Base-by-base conservation (phyloP, 2,797 vertebrate species). In the Arctocebus calabarensis region DNA sequence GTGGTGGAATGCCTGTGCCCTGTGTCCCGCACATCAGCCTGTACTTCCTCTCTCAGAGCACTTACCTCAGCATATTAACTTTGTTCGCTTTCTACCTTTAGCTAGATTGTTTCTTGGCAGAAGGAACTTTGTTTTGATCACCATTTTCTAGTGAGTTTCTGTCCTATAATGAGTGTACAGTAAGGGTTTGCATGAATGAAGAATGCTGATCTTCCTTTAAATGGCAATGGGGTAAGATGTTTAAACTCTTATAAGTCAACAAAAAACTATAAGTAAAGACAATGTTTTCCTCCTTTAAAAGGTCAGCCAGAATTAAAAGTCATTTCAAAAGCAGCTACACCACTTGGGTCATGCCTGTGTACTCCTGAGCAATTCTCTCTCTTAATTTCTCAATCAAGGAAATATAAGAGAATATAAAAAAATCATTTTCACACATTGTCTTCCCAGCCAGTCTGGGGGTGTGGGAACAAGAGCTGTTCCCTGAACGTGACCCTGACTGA, bases 221-320 rank as follows among this genome's bases (percentile, higher is more conserved):
- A 85, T 25, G 66, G 59, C 32, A 34, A 82, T 12, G 8, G 3
- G 7, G 3, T 62, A 37, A 93, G 61, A 79, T 27, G 84, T 93
- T 62, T 22, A 37, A 52, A 73, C 27, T 85, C 34, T 93, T 61
- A 48, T 13, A 84, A 62, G 32, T 37, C 62, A 74, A 85, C 52
- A 37, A 19, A 81, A 90, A 94, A 55, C 23, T n/a, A 55, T 71
- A 88, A 93, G 55, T 52, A 75, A 96, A 96, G 71, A 20, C 22
- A 32, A n/a, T 17, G 1, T 20, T 22, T 20, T 43, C 61, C 29
- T 84, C 61, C 59, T 84, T 48, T 2, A 70, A 88, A 94, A 83
- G 34, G 32, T 66, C 64, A 79, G 14, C 11, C 37, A 40, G 62
- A 96, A 92, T 74, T 73, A 70, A 93, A 83, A 84, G 75, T 89